These are phyloP conservation scores for Phthorimaea operculella DNA, from an alignment of 1,140 invertebrate species.

Conservation along the genomic window DNA sequence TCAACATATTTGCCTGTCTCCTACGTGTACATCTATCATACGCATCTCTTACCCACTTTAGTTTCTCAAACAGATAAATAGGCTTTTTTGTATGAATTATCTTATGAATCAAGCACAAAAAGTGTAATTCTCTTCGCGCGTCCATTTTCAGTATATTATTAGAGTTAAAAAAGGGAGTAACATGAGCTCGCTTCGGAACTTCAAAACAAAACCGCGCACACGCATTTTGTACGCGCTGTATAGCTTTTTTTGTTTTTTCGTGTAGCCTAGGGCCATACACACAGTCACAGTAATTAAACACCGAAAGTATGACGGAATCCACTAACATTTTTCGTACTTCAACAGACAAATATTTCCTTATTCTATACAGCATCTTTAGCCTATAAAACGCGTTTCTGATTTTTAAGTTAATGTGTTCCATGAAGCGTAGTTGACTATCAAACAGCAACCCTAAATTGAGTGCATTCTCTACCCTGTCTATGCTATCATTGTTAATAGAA, in stretches of 20 bases:
- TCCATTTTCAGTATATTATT: slow-evolving; percentile 5
- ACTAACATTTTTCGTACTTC: not conserved
- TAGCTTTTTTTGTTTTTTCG: not conserved
- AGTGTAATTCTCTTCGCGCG: not conserved
- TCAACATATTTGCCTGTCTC: not conserved
- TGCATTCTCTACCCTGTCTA: not conserved
- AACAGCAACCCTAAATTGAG: slow-evolving; percentile 2
- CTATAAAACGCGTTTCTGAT: slow-evolving; percentile 3
- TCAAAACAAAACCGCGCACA: slow-evolving; percentile 5
- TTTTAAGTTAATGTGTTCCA: not conserved
- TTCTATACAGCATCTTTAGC: not conserved
- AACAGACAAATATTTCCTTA: slow-evolving; percentile 4
- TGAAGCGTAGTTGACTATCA: not conserved
- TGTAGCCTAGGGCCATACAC: not conserved
- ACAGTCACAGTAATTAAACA: slow-evolving; percentile 3
- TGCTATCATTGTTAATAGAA: no score
- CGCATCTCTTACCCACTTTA: not conserved
- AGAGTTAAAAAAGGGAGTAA: slow-evolving; percentile 4
- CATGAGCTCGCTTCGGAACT: slow-evolving; percentile 3
- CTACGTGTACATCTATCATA: not conserved
- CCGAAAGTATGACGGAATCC: slow-evolving; percentile 2
- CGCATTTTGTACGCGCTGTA: slow-evolving; percentile 9
- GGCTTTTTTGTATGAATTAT: not conserved
- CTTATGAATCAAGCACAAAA: not conserved
- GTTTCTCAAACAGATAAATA: slow-evolving; percentile 7